phyloP scores from a whole-genome alignment of 2,797 vertebrate species.

The Scyliorhinus canicula region DNA sequence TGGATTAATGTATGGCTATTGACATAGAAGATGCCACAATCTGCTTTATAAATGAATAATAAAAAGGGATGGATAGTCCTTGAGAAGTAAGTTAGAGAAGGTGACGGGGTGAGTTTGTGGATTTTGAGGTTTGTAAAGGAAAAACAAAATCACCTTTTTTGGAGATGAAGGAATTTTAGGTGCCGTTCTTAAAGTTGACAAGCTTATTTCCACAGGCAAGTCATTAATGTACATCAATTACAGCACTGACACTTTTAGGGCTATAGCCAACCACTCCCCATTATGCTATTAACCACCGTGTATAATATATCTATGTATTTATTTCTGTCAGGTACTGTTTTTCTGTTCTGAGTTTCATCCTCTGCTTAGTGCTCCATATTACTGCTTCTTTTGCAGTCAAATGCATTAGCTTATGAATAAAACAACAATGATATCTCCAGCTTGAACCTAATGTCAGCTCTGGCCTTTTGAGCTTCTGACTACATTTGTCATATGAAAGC shows the following conservation, averaged over 20 bases:
- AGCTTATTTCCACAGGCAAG: background rate
- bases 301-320: background rate
- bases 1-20: background rate
- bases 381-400: background rate
- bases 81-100: background rate
- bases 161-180: background rate
- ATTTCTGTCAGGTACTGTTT: background rate
- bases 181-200: background rate
- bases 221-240: background rate
- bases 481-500: slow-evolving; percentile 14
- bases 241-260: background rate
- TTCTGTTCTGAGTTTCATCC: background rate
- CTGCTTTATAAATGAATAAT: background rate
- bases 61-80: background rate
- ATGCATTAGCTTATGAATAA: background rate
- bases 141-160: background rate
- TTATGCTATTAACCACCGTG: background rate
- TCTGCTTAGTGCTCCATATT: background rate
- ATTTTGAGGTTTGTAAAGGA: background rate
- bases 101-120: background rate
- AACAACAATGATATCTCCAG: background rate
- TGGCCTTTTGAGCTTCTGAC: background rate
- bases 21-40: background rate
- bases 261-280: background rate
- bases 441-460: background rate